A percentile compares a stretch with the other conserved stretches of the same genome.
Conservation (phyloP, 2,888 invertebrate genomes). For the Drosophila rubida region DNA sequence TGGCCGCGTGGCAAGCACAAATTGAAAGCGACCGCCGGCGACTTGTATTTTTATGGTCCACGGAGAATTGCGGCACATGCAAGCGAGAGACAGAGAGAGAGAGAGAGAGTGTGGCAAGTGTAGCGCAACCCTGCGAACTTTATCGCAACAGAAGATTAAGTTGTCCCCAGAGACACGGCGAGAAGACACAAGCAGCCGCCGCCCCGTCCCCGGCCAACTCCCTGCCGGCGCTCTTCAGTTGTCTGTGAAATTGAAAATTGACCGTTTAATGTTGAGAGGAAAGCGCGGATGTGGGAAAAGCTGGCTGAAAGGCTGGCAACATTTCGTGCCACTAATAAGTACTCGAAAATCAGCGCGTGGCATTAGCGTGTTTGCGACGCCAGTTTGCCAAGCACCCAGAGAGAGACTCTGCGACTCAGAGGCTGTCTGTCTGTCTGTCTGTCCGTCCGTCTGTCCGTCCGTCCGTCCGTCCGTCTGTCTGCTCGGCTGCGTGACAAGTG, state of each 20-base stretch:
- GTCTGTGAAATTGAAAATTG: conserved; percentile 82
- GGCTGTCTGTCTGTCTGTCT: too few species aligned
- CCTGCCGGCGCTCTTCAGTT: conserved; percentile 56
- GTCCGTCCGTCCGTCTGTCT: conserved; percentile 1
- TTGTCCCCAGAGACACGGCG: conserved; percentile 67
- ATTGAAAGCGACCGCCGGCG: conserved; percentile 65
- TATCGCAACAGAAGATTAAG: conserved; percentile 79
- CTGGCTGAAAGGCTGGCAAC: conserved; percentile 45
- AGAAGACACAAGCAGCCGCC: conserved; percentile 3
- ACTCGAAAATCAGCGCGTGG: conserved; percentile 63
- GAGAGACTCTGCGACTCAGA: too few species aligned
- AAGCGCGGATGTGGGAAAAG: neutral
- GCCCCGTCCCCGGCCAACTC: too few species aligned
- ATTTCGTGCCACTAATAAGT: conserved; percentile 73
- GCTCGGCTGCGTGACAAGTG: conserved; percentile 53
- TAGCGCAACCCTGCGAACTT: conserved; percentile 66
- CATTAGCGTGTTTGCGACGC: conserved; percentile 1
- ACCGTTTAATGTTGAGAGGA: conserved; percentile 80
- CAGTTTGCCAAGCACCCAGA: conserved; percentile 6
- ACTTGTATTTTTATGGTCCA: conserved; percentile 72
- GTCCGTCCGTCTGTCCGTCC: too few species aligned
- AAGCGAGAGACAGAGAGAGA: neutral
- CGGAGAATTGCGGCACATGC: conserved; percentile 82
- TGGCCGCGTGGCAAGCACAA: conserved; percentile 66
- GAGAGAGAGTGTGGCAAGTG: neutral